phyloP scores from a whole-genome alignment of 2,113 vertebrate species.

The Mola mola region DNA sequence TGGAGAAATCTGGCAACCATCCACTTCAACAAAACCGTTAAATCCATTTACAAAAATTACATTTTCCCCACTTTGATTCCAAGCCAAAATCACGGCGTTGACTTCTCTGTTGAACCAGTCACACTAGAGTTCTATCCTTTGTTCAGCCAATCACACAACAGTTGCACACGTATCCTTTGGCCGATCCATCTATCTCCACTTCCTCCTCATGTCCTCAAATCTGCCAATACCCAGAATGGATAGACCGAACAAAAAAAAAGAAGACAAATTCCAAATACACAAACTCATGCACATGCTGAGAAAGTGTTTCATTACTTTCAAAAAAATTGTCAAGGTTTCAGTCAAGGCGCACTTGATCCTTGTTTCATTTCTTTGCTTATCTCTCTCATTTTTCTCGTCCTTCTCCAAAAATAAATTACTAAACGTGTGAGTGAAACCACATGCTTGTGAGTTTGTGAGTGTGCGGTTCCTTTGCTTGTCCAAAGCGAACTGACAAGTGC shows the following conservation, averaged over 20 bases:
- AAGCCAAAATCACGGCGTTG: slow-evolving; percentile 40
- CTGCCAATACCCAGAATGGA: slow-evolving; percentile 57
- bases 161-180: slow-evolving; percentile 59
- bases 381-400: slow-evolving; percentile 50
- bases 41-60: slow-evolving; percentile 64
- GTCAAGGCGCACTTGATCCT: slow-evolving; percentile 74
- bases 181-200: slow-evolving; percentile 65
- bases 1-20: slow-evolving; percentile 41
- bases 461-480: slow-evolving; percentile 38
- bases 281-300: slow-evolving; percentile 59
- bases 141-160: slow-evolving; percentile 62
- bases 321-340: slow-evolving; percentile 74
- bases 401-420: slow-evolving; percentile 71
- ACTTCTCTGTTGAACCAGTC: slow-evolving; percentile 57
- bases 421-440: slow-evolving; percentile 80
- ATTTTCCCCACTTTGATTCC: slow-evolving; percentile 48
- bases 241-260: slow-evolving; percentile 47
- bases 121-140: slow-evolving; percentile 51
- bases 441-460: slow-evolving; percentile 57
- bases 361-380: slow-evolving; percentile 62
- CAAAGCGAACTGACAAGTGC: slow-evolving; percentile 75
- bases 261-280: slow-evolving; percentile 67
- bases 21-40: slow-evolving; percentile 42
- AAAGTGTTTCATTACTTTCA: slow-evolving; percentile 84
- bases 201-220: slow-evolving; percentile 61